Evolutionary conservation across 2,888 invertebrate genomes (phyloP), one percentile per base, ranked within the genome.

Genomic region (Dasypogon diadema): DNA sequence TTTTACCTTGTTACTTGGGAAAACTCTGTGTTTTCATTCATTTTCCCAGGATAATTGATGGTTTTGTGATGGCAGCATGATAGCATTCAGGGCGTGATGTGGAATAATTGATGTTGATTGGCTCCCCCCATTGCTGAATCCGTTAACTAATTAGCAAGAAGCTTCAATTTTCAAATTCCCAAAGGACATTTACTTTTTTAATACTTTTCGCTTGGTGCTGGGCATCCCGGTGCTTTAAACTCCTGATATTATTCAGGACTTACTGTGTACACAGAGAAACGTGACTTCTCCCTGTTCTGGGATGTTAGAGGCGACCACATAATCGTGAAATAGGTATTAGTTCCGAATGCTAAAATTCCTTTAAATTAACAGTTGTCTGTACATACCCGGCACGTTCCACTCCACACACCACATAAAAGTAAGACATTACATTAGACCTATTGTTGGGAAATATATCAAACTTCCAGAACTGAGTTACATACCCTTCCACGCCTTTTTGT

Each of bases 31-130:
- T 60, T 60, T 46, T 46, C 24, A 65, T 65, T 65, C 48, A 46
- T 46, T 65, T 65, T 46, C 48, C 24, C n/a, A 14, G 48, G 65
- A 46, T 65, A 65, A 65, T 65, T 65, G 46, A 65, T 65, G 46
- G 65, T 65, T 65, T 46, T 48, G 22, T 46, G 48, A 65, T 65
- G 22, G 37, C 65, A 48, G 65, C 5, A 2, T 65, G 65, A 65
- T 46, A n/a, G 65, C 18, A 16, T 46, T 37, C 46, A 60, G 60
- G 65, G 46, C 65, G 48, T 65, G 46, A 48, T 48, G 48, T 24
- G n/a, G 48, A 65, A 48, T 48, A 65, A 46, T 65, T 18, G 48
- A 48, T 65, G 14, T 46, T 65, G 65, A 46, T 46, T 65, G 48
- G 42, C 8, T 5, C 14, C 21, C 24, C 14, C 63, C 18, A 42